Evolutionary conservation across 2,113 vertebrate species (phyloP), one percentile per base, ranked within the genome.

Genomic region (Cromileptes altivelis): DNA sequence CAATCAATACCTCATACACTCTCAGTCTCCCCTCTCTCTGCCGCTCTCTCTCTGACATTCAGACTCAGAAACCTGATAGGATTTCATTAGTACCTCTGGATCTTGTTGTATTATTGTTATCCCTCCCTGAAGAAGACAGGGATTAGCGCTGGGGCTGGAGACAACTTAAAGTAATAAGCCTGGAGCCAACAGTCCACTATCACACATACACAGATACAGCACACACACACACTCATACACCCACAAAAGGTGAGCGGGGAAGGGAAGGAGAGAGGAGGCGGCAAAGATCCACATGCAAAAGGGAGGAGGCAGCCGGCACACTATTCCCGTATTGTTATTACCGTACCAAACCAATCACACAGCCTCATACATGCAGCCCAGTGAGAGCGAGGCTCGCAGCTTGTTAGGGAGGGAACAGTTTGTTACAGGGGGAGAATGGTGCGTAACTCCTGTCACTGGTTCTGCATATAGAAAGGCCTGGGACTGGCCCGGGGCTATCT

Each of bases 81-180:
- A 96, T 94, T 95, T 96, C 91, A 92, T 95, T 96, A 96, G 96
- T 94, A 92, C 94, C 95, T 94, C 74, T 93, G 92, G 91, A 93
- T 93, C 93, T 90, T 90, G 91, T 94, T 93, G 90, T 93, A 93
- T 93, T 94, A 93, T 93, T 93, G 90, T 95, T 94, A 94, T 93
- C 91, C 94, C 88, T 94, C 92, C 89, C 92, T 58, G 91, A 91
- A 93, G 93, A 91, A 92, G 90, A 89, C 82, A 65, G 81, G 92
- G 92, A 94, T 95, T 94, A 95, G 86, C 50, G 69, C 69, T 69
- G 64, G 84, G 81, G 88, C 89, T 90, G 81, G 90, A 92, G 89
- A 94, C 92, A 91, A 92, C 87, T 94, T 94, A 85, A 92, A 93
- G 92, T 91, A 92, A 94, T 93, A 93, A 91, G 87, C 87, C 82